These are phyloP conservation scores for Microcebus lehilahytsara DNA, from an alignment of 2,113 vertebrate species.

Conservation along the genomic window DNA sequence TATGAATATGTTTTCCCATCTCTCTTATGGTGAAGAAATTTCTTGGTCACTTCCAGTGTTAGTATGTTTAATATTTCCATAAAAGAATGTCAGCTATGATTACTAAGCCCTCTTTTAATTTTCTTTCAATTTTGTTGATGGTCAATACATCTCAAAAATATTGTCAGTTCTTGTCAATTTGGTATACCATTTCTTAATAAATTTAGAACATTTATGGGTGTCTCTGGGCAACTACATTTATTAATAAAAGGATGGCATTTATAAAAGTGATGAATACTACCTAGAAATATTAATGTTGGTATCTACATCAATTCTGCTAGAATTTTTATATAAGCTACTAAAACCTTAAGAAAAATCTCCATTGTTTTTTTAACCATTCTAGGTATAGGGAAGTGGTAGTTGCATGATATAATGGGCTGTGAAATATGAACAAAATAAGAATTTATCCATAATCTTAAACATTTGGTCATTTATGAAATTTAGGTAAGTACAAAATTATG, in stretches of 20 bases:
- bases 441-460: neutral
- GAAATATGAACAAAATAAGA: constrained; percentile 32
- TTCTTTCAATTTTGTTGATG: constrained; percentile 18
- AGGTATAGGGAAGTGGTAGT: neutral
- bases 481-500: neutral
- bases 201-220: neutral
- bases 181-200: neutral
- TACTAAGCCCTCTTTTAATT: neutral
- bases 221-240: neutral
- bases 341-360: neutral
- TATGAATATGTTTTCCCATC: neutral
- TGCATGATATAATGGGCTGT: neutral
- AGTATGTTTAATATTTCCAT: constrained; percentile 34
- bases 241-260: neutral
- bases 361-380: neutral
- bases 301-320: neutral
- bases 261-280: neutral
- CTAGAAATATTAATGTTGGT: neutral
- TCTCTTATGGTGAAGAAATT: neutral
- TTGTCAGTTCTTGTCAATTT: neutral
- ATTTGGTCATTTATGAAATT: constrained; percentile 27
- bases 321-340: constrained; percentile 22
- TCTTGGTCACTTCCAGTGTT: neutral
- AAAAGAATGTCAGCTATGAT: neutral
- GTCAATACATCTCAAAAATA: neutral